These are phyloP conservation scores for Microtus ochrogaster DNA, from an alignment of 2,113 vertebrate species.

Conservation along the genomic window DNA sequence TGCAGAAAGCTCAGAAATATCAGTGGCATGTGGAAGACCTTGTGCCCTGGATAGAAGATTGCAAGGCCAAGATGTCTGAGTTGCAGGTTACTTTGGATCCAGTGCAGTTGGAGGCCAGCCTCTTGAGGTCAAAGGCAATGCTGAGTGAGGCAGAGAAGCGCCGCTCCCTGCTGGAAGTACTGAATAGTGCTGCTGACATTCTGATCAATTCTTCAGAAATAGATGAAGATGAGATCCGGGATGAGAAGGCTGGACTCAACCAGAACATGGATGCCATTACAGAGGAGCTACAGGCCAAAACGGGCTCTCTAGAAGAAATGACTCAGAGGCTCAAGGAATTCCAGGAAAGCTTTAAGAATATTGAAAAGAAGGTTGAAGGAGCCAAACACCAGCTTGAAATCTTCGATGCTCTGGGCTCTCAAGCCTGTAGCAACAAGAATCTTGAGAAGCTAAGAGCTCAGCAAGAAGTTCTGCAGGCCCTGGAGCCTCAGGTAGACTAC, in stretches of 20 bases:
- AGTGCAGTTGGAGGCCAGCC: constrained; percentile 89
- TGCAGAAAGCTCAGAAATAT: constrained; percentile 94
- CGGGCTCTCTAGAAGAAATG: constrained; percentile 94
- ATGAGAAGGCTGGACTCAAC: constrained; percentile 95
- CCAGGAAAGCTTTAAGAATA: constrained; percentile 94
- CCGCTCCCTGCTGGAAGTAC: constrained; percentile 91
- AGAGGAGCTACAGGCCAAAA: constrained; percentile 91
- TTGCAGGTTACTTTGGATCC: constrained; percentile 91
- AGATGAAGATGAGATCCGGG: constrained; percentile 94
- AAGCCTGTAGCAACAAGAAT: constrained; percentile 97
- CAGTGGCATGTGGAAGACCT: constrained; percentile 92
- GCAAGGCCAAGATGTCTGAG: constrained; percentile 88
- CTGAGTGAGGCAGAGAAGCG: constrained; percentile 93
- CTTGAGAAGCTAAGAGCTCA: constrained; percentile 94
- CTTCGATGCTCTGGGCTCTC: constrained; percentile 95
- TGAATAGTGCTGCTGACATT: constrained; percentile 94
- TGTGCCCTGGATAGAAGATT: constrained; percentile 92
- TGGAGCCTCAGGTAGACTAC: constrained; percentile 95
- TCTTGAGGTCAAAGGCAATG: constrained; percentile 91
- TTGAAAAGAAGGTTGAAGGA: constrained; percentile 95
- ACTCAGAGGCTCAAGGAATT: constrained; percentile 95
- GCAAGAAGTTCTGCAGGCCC: constrained; percentile 92
- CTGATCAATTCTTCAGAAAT: constrained; percentile 93
- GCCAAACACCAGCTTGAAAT: constrained; percentile 97
- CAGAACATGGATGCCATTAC: constrained; percentile 92